phyloP scores from a whole-genome alignment of 64 coral and sea anemone species.

The Stichodactyla helianthus region DNA sequence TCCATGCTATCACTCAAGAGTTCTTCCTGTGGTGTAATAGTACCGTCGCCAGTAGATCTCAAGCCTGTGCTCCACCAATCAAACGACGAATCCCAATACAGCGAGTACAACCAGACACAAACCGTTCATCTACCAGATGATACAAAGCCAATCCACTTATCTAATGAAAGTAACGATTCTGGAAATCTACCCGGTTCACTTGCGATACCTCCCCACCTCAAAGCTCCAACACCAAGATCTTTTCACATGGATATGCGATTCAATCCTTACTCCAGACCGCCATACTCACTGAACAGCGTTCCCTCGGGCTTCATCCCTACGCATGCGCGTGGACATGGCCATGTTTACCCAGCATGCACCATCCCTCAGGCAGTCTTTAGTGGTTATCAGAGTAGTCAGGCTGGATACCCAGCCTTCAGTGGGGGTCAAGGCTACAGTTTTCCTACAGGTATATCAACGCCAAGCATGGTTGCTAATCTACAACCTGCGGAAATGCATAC shows the following conservation, averaged over 20 bases:
- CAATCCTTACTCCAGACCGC: constrained; percentile 70
- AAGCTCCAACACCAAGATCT: constrained; percentile 46
- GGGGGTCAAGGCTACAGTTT: constrained; percentile 41
- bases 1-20: background rate
- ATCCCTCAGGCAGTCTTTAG: constrained; percentile 60
- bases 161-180: constrained; percentile 34
- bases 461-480: constrained; percentile 37
- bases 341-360: constrained; percentile 77
- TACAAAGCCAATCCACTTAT: constrained; percentile 54
- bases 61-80: constrained; percentile 1
- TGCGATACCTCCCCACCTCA: constrained; percentile 47
- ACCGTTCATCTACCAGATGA: constrained; percentile 53
- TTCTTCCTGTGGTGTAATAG: background rate
- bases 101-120: constrained; percentile 21
- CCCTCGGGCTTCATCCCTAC: constrained; percentile 56
- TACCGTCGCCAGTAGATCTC: background rate
- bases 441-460: constrained; percentile 32
- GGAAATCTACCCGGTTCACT: constrained; percentile 30
- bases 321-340: constrained; percentile 46
- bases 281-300: constrained; percentile 73
- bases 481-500: background rate
- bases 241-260: constrained; percentile 93
- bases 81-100: background rate
- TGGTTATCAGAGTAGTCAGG: constrained; percentile 58
- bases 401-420: constrained; percentile 56